Percentiles rank a stretch among this genome's conserved stretches.
Conservation (phyloP, 2,888 invertebrate species). For the Phragmatobia fuliginosa region DNA sequence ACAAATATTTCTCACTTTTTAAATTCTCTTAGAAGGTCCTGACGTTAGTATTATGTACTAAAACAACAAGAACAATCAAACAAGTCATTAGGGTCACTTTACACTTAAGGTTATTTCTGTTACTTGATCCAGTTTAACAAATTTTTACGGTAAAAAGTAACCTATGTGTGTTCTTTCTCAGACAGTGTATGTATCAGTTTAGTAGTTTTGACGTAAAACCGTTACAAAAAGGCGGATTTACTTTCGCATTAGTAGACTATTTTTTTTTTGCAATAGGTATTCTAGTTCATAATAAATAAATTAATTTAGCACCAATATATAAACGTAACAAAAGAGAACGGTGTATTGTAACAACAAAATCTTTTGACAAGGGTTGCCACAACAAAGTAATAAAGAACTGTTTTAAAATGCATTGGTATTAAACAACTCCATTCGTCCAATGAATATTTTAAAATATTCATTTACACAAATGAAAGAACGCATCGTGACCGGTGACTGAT, state of each 20-base stretch:
- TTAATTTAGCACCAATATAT: background rate
- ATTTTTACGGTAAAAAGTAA: too few relatives aligned
- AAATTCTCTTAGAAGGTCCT: background rate
- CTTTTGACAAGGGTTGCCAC: background rate
- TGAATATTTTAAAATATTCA: conserved; percentile 54
- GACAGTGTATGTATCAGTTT: too few relatives aligned
- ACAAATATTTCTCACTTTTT: background rate
- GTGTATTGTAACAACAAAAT: background rate
- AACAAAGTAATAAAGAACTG: conserved; percentile 6
- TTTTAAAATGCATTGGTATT: conserved; percentile 17
- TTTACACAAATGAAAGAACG: conserved; percentile 49
- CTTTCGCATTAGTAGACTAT: background rate
- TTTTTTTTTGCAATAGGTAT: background rate
- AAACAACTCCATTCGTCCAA: conserved; percentile 29
- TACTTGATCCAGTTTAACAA: background rate
- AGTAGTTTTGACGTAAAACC: too few relatives aligned
- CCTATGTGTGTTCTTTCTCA: too few relatives aligned
- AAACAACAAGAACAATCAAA: too few relatives aligned
- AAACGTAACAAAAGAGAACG: background rate
- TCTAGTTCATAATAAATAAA: background rate
- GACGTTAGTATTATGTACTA: background rate
- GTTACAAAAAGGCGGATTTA: too few relatives aligned
- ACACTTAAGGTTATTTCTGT: background rate
- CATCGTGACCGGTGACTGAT: conserved; percentile 24
- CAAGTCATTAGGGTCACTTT: too few relatives aligned